A percentile compares a stretch with the other conserved stretches of the same genome.
phyloP scores from a whole-genome alignment of 1,140 invertebrate genomes.

The Pachypeltis micranthus region DNA sequence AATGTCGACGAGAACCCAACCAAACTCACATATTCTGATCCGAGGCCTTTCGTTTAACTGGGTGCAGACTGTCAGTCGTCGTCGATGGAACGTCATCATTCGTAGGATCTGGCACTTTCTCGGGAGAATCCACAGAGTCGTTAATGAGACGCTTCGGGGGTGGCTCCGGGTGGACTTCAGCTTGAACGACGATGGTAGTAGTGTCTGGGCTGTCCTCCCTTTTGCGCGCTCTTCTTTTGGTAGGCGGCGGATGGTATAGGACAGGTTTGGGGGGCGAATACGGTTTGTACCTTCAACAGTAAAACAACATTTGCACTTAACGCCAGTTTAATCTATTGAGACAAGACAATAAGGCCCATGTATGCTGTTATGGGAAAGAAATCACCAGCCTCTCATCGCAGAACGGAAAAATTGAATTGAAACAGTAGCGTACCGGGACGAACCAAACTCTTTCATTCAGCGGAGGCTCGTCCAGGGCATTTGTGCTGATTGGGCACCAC shows the following conservation, averaged over 20 bases:
- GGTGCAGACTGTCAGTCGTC: neutral
- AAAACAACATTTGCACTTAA: too few relatives aligned
- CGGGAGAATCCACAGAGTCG: neutral
- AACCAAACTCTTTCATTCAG: too few relatives aligned
- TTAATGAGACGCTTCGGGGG: neutral
- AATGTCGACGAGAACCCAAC: too few relatives aligned
- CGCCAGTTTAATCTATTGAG: too few relatives aligned
- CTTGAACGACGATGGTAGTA: constrained; percentile 15
- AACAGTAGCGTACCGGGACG: too few relatives aligned
- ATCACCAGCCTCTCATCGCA: too few relatives aligned
- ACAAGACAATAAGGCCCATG: too few relatives aligned
- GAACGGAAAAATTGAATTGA: too few relatives aligned
- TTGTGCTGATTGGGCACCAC: too few relatives aligned
- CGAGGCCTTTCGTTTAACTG: neutral
- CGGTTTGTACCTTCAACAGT: neutral
- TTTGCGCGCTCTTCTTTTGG: neutral
- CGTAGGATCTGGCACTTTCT: neutral
- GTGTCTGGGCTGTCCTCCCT: constrained; percentile 1
- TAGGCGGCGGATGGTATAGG: neutral
- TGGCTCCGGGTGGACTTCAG: constrained; percentile 13
- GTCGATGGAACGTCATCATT: neutral
- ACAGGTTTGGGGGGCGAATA: constrained; percentile 10
- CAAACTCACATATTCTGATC: too few relatives aligned
- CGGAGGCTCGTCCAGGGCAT: too few relatives aligned
- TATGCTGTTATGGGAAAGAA: too few relatives aligned